phyloP scores from a whole-genome alignment of 2,113 vertebrate species.

The Paramisgurnus dabryanus region DNA sequence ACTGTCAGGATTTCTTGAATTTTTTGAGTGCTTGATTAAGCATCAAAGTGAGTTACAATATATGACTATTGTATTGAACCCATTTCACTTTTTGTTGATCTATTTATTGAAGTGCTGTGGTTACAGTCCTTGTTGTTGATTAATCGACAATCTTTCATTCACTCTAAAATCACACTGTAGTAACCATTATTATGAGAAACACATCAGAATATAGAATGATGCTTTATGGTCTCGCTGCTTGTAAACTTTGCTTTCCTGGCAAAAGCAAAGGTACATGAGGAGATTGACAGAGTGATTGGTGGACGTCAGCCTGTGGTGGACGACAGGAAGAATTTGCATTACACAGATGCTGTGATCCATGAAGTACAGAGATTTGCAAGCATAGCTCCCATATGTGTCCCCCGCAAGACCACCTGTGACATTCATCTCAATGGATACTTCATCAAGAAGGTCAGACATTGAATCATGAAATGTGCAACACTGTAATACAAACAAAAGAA shows the following conservation, averaged over 20 bases:
- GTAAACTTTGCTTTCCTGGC: not conserved
- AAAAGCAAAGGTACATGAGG: constrained; percentile 60
- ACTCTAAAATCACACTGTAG: too few species aligned
- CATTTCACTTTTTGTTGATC: too few species aligned
- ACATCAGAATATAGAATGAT: not conserved
- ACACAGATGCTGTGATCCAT: constrained; percentile 71
- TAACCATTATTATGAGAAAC: too few species aligned
- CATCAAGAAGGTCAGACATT: constrained; percentile 45
- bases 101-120: too few species aligned
- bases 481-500: too few species aligned
- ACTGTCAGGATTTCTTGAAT: too few species aligned
- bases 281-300: constrained; percentile 64
- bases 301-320: constrained; percentile 53
- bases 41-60: too few species aligned
- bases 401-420: constrained; percentile 38
- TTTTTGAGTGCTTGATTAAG: too few species aligned
- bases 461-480: too few species aligned
- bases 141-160: too few species aligned
- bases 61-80: too few species aligned
- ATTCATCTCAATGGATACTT: constrained; percentile 40
- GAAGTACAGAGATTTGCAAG: constrained; percentile 70
- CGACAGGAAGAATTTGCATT: constrained; percentile 66
- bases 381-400: constrained; percentile 55
- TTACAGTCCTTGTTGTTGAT: too few species aligned
- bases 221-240: not conserved